Percentiles rank a stretch among this genome's conserved stretches.
Evolutionary conservation across 1,140 invertebrate genomes (phyloP).

Genomic region (Aphaenogaster rudis): DNA sequence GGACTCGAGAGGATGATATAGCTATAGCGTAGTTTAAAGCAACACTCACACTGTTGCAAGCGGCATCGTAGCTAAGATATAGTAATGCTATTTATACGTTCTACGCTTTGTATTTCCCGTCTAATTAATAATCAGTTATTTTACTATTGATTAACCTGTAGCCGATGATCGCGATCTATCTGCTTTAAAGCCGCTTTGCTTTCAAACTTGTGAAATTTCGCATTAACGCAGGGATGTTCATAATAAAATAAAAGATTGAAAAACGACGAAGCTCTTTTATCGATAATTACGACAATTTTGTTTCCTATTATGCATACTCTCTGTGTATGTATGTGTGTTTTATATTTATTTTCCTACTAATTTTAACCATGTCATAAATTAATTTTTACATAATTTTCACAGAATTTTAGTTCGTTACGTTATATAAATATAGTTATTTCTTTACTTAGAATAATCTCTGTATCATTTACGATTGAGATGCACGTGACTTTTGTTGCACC

Average conservation of each 20-base stretch:
- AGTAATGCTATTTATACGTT: neutral
- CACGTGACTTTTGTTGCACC: neutral
- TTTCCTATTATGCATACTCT: too few species aligned
- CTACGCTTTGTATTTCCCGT: neutral
- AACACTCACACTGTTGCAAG: neutral
- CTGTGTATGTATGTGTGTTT: too few species aligned
- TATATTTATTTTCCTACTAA: too few species aligned
- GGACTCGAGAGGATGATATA: slow-evolving; percentile 34
- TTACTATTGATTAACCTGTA: neutral
- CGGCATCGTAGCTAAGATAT: neutral
- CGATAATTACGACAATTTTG: neutral
- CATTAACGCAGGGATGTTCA: neutral
- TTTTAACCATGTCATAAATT: too few species aligned
- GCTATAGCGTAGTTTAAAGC: slow-evolving; percentile 32
- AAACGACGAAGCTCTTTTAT: neutral
- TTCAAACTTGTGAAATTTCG: neutral
- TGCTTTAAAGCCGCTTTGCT: neutral
- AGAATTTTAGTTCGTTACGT: too few species aligned
- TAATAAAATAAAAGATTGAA: neutral
- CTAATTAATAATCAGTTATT: neutral
- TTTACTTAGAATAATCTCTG: neutral
- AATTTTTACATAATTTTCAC: too few species aligned
- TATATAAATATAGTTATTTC: too few species aligned
- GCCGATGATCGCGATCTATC: neutral
- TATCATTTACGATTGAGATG: neutral